Evolutionary conservation across 1,140 invertebrate species (phyloP), one percentile per base, ranked within the genome.

Genomic region (Arion vulgaris): DNA sequence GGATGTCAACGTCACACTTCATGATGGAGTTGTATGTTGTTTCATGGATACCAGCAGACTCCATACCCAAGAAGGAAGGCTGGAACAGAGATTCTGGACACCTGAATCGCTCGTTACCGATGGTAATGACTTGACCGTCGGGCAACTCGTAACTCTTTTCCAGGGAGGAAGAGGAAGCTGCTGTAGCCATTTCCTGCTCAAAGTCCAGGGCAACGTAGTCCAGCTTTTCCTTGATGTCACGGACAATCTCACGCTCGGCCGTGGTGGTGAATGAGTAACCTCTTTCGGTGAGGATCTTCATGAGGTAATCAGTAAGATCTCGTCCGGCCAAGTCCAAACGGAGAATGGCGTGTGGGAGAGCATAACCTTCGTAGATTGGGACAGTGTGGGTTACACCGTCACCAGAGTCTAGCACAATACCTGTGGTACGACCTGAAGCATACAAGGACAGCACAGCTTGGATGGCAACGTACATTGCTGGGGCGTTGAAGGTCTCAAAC

Each of bases 151-250:
- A 93, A 75, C 87, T 89, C 88, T 93, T 93, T 78, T 90, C 89
- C 51, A 89, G 66, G 19, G 87, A 85, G 23, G 84, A 86, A 36
- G 88, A 90, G 32, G 90, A 90, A 36, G 96, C 96, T 85, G 96
- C 96, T 82, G 96, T 97, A 88, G 95, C 95, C 97, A 98, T 98
- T 94, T 98, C 97, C 93, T 97, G 96, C 93, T 98, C 97, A 92
- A 97, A 98, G 94, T 98, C 97, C 39, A 73, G 71, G n/a, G 71
- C 71, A 9, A 73, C 71, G n/a, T 73, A 73, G 71, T 38, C 41
- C 38, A 73, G 71, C 38, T 73, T 73, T 41, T 73, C 71, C 39
- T 73, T 73, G 39, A 73, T 73, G 71, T 73, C 71, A 97, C 84
- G 69, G 15, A 89, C 88, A 69, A 88, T 88, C 85, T 89, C 87